Evolutionary conservation across 1,140 invertebrate genomes (phyloP).

Genomic region (Drosophila mayri): DNA sequence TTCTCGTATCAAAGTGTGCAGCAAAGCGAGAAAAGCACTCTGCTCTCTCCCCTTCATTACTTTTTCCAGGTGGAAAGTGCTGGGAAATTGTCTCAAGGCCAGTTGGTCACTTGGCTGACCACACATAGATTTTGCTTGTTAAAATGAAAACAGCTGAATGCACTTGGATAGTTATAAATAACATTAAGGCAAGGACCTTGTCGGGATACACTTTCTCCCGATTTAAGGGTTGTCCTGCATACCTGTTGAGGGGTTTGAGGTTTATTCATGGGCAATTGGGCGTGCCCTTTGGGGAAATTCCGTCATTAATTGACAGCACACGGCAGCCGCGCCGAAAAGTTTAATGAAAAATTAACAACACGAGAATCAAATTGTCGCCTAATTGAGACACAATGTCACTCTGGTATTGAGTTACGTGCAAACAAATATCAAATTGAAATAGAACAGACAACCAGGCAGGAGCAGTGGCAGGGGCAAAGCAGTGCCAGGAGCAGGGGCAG

Average conservation of each 20-base stretch:
- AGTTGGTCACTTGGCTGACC: slow-evolving; percentile 65
- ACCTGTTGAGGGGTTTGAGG: slow-evolving; percentile 64
- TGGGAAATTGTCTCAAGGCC: slow-evolving; percentile 57
- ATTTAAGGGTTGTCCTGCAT: slow-evolving; percentile 24
- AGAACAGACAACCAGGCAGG: slow-evolving; percentile 31
- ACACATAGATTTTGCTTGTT: slow-evolving; percentile 51
- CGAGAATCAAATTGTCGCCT: slow-evolving; percentile 78
- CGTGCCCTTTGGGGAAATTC: slow-evolving; percentile 57
- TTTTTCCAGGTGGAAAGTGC: slow-evolving; percentile 40
- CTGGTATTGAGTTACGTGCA: slow-evolving; percentile 73
- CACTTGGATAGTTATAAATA: slow-evolving; percentile 45
- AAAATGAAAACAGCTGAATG: slow-evolving; percentile 71
- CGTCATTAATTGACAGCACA: slow-evolving; percentile 77
- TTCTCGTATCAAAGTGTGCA: slow-evolving; percentile 71
- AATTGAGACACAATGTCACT: slow-evolving; percentile 74
- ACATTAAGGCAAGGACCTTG: neutral
- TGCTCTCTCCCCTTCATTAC: neutral
- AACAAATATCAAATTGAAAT: slow-evolving; percentile 67
- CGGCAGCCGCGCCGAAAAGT: slow-evolving; percentile 57
- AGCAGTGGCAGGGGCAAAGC: neutral
- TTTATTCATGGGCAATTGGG: slow-evolving; percentile 29
- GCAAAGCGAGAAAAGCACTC: slow-evolving; percentile 44
- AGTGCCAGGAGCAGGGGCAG: neutral
- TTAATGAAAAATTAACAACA: slow-evolving; percentile 82
- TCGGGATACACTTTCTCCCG: neutral